These are phyloP conservation scores for Cataglyphis rosenhaueri DNA, from an alignment of 2,888 invertebrate genomes.

Conservation along the genomic window DNA sequence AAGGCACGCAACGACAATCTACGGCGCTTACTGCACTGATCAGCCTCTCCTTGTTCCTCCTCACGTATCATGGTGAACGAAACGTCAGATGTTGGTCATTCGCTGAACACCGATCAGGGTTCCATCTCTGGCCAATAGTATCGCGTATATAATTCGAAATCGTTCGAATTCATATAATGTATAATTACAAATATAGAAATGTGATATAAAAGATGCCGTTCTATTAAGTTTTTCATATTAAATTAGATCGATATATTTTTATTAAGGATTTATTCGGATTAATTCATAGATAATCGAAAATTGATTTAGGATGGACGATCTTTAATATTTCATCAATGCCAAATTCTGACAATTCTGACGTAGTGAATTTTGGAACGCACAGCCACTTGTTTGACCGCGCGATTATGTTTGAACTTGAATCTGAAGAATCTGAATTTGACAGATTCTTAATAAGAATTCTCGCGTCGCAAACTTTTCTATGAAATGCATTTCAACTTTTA, in stretches of 20 bases:
- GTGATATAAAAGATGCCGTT: too few relatives aligned
- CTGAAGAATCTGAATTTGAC: neutral
- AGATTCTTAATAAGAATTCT: neutral
- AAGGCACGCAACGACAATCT: conserved; percentile 10
- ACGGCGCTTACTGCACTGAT: conserved; percentile 36
- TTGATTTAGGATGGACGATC: neutral
- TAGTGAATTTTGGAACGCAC: too few relatives aligned
- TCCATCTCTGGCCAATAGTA: neutral
- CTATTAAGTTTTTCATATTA: too few relatives aligned
- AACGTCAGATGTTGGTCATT: neutral
- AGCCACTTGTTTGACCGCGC: neutral
- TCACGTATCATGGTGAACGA: neutral
- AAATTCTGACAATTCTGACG: too few relatives aligned
- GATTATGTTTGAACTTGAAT: neutral
- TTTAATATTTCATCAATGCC: neutral
- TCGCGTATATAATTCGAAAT: neutral
- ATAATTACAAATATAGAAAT: too few relatives aligned
- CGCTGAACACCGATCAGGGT: neutral
- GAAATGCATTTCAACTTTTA: neutral
- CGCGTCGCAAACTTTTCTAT: neutral
- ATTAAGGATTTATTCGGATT: neutral
- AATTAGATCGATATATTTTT: too few relatives aligned
- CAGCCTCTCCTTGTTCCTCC: neutral
- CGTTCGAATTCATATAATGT: neutral
- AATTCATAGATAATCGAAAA: neutral